Conservation (phyloP, 2,888 invertebrate species). For the Cynaeus angustus region DNA sequence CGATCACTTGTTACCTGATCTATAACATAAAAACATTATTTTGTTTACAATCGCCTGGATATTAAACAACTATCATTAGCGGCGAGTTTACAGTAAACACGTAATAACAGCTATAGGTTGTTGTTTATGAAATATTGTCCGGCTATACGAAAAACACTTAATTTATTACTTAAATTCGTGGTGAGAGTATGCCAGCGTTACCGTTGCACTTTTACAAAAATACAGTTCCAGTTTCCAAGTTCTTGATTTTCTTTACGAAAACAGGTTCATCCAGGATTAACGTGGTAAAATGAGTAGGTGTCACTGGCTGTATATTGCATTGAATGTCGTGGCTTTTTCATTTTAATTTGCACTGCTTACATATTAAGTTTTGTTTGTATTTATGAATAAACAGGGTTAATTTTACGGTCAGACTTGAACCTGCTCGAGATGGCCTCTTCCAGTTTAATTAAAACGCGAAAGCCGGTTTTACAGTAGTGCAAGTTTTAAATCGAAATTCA, state of each 20-base stretch:
- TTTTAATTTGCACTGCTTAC: constrained; percentile 19
- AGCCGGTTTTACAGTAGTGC: too few relatives aligned
- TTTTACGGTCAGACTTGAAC: not conserved
- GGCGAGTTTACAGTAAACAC: not conserved
- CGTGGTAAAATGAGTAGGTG: constrained; percentile 29
- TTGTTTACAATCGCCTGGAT: too few relatives aligned
- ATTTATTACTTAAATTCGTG: too few relatives aligned
- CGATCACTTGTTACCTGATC: not conserved
- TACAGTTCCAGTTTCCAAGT: too few relatives aligned
- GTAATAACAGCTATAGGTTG: not conserved
- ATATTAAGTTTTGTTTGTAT: constrained; percentile 4
- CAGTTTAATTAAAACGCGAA: too few relatives aligned
- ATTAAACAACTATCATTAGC: not conserved
- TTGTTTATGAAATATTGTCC: not conserved
- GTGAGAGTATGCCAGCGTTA: too few relatives aligned
- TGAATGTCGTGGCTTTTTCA: constrained; percentile 22
- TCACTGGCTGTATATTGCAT: constrained; percentile 15
- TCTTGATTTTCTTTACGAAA: constrained; percentile 16
- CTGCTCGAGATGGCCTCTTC: too few relatives aligned
- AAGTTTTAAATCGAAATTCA: not conserved
- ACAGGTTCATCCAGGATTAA: constrained; percentile 18
- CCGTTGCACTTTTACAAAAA: too few relatives aligned
- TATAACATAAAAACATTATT: not conserved
- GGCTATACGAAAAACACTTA: not conserved
- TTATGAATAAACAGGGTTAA: too few relatives aligned